phyloP scores from a whole-genome alignment of 2,888 invertebrate species.

The Pseudeuparius sepicola region DNA sequence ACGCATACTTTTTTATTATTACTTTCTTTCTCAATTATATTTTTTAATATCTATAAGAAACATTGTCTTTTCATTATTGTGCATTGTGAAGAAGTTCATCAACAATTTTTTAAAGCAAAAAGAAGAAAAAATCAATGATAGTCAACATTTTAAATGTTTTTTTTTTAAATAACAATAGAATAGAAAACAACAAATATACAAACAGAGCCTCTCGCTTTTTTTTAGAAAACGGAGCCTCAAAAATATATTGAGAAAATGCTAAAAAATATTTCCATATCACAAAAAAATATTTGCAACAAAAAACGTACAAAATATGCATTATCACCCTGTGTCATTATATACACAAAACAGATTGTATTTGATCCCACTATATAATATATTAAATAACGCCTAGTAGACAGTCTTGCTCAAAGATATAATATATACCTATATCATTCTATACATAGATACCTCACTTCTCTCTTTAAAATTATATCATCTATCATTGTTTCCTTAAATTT shows the following conservation, averaged over 20 bases:
- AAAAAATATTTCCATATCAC: slow-evolving; percentile 1
- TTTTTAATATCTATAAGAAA: not conserved
- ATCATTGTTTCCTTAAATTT: too few relatives aligned
- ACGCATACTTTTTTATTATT: not conserved
- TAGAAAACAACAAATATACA: not conserved
- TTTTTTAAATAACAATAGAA: not conserved
- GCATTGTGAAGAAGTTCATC: slow-evolving; percentile 1
- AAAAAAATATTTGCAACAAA: not conserved
- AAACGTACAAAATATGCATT: slow-evolving; percentile 22
- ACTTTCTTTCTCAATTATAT: not conserved
- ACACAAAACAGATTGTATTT: slow-evolving; percentile 27
- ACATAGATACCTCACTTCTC: too few relatives aligned
- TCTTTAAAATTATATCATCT: too few relatives aligned
- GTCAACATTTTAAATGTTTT: not conserved
- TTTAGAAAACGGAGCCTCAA: too few relatives aligned
- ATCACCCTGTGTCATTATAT: slow-evolving; percentile 37
- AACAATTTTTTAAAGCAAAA: not conserved
- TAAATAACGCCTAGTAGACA: too few relatives aligned
- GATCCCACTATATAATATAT: slow-evolving; percentile 26
- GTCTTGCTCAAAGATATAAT: too few relatives aligned
- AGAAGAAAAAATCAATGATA: slow-evolving; percentile 1
- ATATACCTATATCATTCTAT: too few relatives aligned
- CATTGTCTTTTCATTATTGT: slow-evolving; percentile 2
- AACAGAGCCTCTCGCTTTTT: too few relatives aligned
- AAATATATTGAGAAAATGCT: not conserved